Evolutionary conservation across 2,113 vertebrate genomes (phyloP).

Genomic region (Corvus hawaiiensis): DNA sequence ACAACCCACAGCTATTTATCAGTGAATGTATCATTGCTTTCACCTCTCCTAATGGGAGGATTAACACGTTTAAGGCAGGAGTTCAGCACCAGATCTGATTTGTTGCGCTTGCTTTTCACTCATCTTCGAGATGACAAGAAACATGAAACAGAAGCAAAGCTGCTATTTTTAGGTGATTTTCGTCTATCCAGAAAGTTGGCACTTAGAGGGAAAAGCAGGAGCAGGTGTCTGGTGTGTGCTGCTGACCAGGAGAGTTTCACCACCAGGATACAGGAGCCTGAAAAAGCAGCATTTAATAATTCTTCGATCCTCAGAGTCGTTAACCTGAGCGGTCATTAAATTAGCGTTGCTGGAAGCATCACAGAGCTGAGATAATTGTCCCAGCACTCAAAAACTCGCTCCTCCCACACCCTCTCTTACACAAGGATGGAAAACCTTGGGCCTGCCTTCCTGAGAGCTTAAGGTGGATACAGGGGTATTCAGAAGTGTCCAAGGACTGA

Average conservation of each 20-base stretch:
- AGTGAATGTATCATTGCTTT: not conserved
- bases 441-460: not conserved
- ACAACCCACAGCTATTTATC: not conserved
- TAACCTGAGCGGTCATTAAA: conserved; percentile 19
- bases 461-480: not conserved
- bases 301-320: not conserved
- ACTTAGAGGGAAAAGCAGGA: not conserved
- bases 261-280: not conserved
- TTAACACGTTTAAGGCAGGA: not conserved
- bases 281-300: not conserved
- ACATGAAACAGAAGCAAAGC: not conserved
- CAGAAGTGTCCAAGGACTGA: not conserved
- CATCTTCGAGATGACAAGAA: not conserved
- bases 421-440: not conserved
- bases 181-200: not conserved
- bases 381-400: not conserved
- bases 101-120: not conserved
- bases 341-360: not conserved
- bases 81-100: not conserved
- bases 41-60: conserved; percentile 13
- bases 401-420: not conserved
- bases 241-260: not conserved
- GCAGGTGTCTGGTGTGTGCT: not conserved
- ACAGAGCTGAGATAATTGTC: conserved; percentile 5
- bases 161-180: not conserved